Evolutionary conservation across 2,888 invertebrate species (phyloP).

Genomic region (Chesias legatella): DNA sequence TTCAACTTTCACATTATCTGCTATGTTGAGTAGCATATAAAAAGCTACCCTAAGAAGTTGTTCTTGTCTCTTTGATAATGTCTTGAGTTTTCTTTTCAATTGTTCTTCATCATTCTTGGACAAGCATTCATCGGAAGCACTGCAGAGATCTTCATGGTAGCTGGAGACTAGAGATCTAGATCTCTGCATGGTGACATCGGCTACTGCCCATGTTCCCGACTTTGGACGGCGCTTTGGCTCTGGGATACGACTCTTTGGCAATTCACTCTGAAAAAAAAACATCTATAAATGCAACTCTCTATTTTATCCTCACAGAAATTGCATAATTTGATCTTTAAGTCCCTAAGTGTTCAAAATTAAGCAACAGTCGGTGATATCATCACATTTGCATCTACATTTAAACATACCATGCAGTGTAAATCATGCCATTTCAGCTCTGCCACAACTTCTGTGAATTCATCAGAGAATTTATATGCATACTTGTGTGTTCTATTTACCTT

Average conservation of each 20-base stretch:
- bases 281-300: too few relatives aligned
- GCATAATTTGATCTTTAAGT: too few relatives aligned
- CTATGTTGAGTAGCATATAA: slow-evolving; percentile 95
- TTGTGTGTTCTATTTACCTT: slow-evolving; percentile 46
- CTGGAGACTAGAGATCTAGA: slow-evolving; percentile 83
- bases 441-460: too few relatives aligned
- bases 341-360: too few relatives aligned
- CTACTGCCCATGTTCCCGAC: slow-evolving; percentile 86
- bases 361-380: too few relatives aligned
- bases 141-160: slow-evolving; percentile 84
- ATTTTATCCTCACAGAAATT: too few relatives aligned
- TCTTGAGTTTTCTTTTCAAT: slow-evolving; percentile 86
- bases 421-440: too few relatives aligned
- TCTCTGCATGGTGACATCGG: slow-evolving; percentile 77
- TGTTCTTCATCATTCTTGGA: slow-evolving; percentile 87
- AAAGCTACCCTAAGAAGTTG: slow-evolving; percentile 94
- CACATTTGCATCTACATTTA: too few relatives aligned
- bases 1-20: slow-evolving; percentile 96
- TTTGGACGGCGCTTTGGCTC: slow-evolving; percentile 87
- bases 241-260: slow-evolving; percentile 85
- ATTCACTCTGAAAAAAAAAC: slow-evolving; percentile 74
- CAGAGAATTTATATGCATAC: neutral
- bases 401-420: too few relatives aligned
- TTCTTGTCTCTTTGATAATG: slow-evolving; percentile 95
- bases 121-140: slow-evolving; percentile 67